These are phyloP conservation scores for Meriones unguiculatus DNA, from an alignment of 2,113 vertebrate species.

Conservation along the genomic window DNA sequence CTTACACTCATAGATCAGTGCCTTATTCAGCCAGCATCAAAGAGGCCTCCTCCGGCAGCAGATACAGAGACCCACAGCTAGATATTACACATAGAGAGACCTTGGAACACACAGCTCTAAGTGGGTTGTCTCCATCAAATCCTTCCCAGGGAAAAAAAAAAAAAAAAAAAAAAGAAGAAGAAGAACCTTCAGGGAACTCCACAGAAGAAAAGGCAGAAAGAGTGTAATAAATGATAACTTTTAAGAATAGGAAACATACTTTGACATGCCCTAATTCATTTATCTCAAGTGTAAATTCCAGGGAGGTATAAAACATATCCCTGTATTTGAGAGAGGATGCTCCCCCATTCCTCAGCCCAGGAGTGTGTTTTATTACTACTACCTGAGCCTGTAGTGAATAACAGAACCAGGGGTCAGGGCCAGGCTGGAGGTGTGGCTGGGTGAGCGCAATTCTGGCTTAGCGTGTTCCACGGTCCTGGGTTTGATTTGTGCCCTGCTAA, in stretches of 20 bases:
- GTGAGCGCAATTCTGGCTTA: background rate
- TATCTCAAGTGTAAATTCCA: background rate
- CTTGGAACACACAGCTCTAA: background rate
- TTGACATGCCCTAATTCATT: background rate
- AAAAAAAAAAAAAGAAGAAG: too few species aligned
- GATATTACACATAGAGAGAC: background rate
- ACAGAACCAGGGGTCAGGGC: background rate
- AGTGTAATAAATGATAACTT: background rate
- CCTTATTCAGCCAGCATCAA: too few species aligned
- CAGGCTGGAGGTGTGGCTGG: background rate
- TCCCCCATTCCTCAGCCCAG: background rate
- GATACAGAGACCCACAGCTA: background rate
- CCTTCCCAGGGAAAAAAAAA: too few species aligned
- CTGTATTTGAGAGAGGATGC: background rate
- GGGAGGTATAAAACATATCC: background rate
- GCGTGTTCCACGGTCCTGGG: background rate
- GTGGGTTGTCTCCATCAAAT: background rate
- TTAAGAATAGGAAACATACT: background rate
- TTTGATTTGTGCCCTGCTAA: background rate
- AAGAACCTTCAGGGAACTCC: background rate
- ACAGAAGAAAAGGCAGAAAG: background rate
- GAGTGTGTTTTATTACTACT: background rate
- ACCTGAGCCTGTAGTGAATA: background rate
- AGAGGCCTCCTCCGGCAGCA: background rate
- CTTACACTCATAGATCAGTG: background rate